These are phyloP conservation scores for Blera fallax DNA, from an alignment of 2,888 invertebrate species.

Conservation along the genomic window DNA sequence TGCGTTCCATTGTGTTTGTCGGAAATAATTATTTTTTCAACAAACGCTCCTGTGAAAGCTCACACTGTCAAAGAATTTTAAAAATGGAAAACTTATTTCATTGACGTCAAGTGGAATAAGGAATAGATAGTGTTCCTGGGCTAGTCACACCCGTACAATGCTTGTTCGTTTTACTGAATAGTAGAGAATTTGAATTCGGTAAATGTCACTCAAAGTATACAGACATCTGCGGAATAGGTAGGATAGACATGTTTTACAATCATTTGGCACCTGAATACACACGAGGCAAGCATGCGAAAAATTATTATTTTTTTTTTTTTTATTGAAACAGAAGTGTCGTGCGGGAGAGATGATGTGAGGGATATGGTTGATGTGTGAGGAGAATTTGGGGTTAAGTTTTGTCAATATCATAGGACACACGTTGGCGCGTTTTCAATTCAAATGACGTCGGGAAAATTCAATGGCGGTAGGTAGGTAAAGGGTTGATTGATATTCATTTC, in stretches of 20 bases:
- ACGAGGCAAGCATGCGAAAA: neutral
- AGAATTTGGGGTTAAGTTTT: neutral
- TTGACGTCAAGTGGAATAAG: slow-evolving; percentile 21
- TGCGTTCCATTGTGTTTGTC: slow-evolving; percentile 1
- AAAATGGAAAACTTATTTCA: neutral
- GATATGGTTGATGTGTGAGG: neutral
- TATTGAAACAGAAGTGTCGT: too few species aligned
- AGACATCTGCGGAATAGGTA: neutral
- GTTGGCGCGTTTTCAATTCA: neutral
- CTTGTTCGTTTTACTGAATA: neutral
- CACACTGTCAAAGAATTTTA: neutral
- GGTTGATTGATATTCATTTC: neutral
- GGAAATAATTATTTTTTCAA: neutral
- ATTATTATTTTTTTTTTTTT: neutral
- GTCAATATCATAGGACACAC: neutral
- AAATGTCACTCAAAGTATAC: neutral
- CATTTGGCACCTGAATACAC: slow-evolving; percentile 12
- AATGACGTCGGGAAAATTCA: neutral
- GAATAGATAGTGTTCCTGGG: neutral
- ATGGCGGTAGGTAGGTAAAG: neutral
- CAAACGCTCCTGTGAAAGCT: neutral
- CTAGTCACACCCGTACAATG: neutral
- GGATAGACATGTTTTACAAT: neutral
- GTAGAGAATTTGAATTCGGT: neutral
- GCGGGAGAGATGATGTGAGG: neutral